Conservation (phyloP, 1,140 invertebrate species). For the Aethina tumida region DNA sequence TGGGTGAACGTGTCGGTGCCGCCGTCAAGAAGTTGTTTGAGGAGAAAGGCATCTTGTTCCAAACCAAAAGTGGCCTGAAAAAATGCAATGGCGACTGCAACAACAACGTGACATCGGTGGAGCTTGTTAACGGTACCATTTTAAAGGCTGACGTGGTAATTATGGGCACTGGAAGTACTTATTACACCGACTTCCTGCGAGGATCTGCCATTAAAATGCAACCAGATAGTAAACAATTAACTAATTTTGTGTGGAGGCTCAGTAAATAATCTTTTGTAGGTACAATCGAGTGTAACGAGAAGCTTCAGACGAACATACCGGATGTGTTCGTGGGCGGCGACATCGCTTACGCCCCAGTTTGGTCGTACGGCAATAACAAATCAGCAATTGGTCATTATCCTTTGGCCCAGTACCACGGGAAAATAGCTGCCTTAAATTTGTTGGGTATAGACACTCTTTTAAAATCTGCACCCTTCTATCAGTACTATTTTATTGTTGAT, state of each 20-base stretch:
- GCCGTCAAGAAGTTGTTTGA: slow-evolving; percentile 53
- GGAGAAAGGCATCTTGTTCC: slow-evolving; percentile 63
- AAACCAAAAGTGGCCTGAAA: slow-evolving; percentile 50
- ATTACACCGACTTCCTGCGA: slow-evolving; percentile 71
- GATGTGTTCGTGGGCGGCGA: slow-evolving; percentile 85
- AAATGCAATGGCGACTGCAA: slow-evolving; percentile 48
- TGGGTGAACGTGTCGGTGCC: slow-evolving; percentile 64
- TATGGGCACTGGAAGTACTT: slow-evolving; percentile 71
- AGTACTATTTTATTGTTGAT: too few species aligned
- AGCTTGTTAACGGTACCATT: slow-evolving; percentile 52
- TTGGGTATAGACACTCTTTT: slow-evolving; percentile 47
- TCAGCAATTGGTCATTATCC: slow-evolving; percentile 83
- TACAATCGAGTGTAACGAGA: slow-evolving; percentile 58
- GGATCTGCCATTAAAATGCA: slow-evolving; percentile 59
- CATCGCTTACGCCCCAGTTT: slow-evolving; percentile 82
- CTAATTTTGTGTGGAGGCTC: too few species aligned
- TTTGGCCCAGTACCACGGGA: slow-evolving; percentile 82
- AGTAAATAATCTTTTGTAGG: too few species aligned
- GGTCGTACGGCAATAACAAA: slow-evolving; percentile 45
- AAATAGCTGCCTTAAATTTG: slow-evolving; percentile 78
- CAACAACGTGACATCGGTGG: slow-evolving; percentile 46
- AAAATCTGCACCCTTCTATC: slow-evolving; percentile 76
- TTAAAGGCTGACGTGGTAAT: slow-evolving; percentile 72
- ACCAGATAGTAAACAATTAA: too few species aligned
- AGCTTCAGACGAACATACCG: slow-evolving; percentile 65